These are phyloP conservation scores for Diprion similis DNA, from an alignment of 1,140 invertebrate species.

Conservation along the genomic window DNA sequence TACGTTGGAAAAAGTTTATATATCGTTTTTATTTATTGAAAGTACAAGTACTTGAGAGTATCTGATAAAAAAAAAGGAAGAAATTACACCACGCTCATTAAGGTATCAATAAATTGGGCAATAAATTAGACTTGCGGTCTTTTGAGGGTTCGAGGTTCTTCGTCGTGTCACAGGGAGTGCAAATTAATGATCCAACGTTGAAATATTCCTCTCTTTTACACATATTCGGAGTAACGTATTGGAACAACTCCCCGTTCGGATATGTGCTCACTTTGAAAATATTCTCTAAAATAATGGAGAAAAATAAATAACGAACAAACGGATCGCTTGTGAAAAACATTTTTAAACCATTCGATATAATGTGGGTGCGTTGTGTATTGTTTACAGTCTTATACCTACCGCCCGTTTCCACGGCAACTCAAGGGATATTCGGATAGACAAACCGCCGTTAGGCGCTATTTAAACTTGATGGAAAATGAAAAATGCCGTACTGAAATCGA, in stretches of 20 bases:
- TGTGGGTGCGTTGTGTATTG: background rate
- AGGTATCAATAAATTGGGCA: background rate
- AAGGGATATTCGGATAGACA: too few relatives aligned
- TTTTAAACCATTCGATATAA: background rate
- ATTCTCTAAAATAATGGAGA: slow-evolving; percentile 13
- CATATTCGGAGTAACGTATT: slow-evolving; percentile 38
- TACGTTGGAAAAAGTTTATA: slow-evolving; percentile 10
- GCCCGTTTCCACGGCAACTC: background rate
- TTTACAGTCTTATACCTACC: slow-evolving; percentile 5
- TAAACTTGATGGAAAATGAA: too few relatives aligned
- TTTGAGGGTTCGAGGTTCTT: slow-evolving; percentile 45
- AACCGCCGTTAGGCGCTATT: too few relatives aligned
- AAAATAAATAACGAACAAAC: slow-evolving; percentile 4
- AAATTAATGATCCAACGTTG: slow-evolving; percentile 41
- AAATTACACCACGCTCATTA: too few relatives aligned
- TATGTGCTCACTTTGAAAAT: slow-evolving; percentile 18
- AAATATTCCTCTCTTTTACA: slow-evolving; percentile 50
- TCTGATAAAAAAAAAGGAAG: too few relatives aligned
- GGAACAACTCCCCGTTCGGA: slow-evolving; percentile 31
- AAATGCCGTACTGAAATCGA: too few relatives aligned
- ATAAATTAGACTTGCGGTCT: slow-evolving; percentile 40
- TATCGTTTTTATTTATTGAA: slow-evolving; percentile 15
- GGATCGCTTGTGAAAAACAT: background rate
- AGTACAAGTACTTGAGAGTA: too few relatives aligned
- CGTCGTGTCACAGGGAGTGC: slow-evolving; percentile 41